These are phyloP conservation scores for Arrhamphus sclerolepis DNA, from an alignment of 2,797 vertebrate species.

Conservation along the genomic window DNA sequence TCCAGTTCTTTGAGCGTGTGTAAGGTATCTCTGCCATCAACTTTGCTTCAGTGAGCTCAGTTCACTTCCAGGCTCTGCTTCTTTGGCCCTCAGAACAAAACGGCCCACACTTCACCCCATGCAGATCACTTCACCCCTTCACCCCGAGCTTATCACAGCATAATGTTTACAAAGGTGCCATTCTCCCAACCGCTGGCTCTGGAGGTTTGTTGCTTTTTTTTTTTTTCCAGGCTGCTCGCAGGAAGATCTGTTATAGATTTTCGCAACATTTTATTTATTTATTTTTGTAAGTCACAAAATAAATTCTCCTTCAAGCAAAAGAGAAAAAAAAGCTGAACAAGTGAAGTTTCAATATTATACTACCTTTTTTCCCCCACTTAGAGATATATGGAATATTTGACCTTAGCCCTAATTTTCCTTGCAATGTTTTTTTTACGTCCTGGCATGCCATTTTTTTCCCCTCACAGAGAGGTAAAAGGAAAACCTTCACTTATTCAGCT, in stretches of 20 bases:
- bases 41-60: constrained; percentile 67
- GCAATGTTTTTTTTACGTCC: constrained; percentile 91
- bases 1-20: constrained; percentile 74
- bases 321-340: neutral
- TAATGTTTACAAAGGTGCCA: constrained; percentile 66
- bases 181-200: constrained; percentile 14
- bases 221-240: neutral
- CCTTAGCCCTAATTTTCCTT: constrained; percentile 85
- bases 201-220: constrained; percentile 2
- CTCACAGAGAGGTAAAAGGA: constrained; percentile 84
- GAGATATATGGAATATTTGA: constrained; percentile 81
- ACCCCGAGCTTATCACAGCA: constrained; percentile 62
- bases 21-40: constrained; percentile 74
- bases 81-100: constrained; percentile 68
- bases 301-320: neutral
- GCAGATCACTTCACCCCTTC: constrained; percentile 64
- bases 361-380: constrained; percentile 81
- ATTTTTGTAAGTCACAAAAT: neutral
- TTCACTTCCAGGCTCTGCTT: constrained; percentile 56
- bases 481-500: constrained; percentile 72
- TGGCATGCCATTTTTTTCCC: constrained; percentile 68
- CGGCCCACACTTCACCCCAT: constrained; percentile 68
- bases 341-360: constrained; percentile 58
- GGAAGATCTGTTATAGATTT: constrained; percentile 23
- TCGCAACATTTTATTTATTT: neutral